Base-by-base conservation (phyloP, 2,113 vertebrate species). In the Rhipidura dahli region DNA sequence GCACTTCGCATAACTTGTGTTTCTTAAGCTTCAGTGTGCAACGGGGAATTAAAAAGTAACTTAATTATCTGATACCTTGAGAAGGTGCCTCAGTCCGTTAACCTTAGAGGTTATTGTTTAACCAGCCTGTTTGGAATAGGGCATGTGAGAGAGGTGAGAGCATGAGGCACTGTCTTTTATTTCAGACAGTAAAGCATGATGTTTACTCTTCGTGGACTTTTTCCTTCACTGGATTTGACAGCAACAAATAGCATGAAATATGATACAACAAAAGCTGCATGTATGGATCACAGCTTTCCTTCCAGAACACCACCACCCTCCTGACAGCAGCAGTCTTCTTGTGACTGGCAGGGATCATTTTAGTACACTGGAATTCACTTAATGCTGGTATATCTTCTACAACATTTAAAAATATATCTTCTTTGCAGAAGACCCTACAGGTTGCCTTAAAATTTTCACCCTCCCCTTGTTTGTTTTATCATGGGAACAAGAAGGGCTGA, bases 21-120 rank as follows among this genome's bases (percentile, higher is more conserved):
- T 87, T 89, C 87, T 91, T 54, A 83, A 79, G 31, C 44, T 69
- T 84, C 35, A 57, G 45, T 54, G 22, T 57, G 39, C 57, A 83
- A 57, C 16, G 30, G 84, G 47, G 90, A 83, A 91, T 96, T 91
- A 94, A 94, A 80, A 37, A 83, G 63, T 88, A 96, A 90, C 91
- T 93, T 85, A 6, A 40, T 80, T 88, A 83, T 88, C 42, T 86
- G 64, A 40, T 83, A 35, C 19, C 44, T 90, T 73, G 71, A 80
- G 85, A 91, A 77, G 0, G 1, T 87, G 64, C 66, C 47, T 65
- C 6, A 27, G 21, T 82, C 54, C 12, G 2, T 33, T 80, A 83
- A 93, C 60, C 7, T 54, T 50, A 73, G 22, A 61, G n/a, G 75
- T 91, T 96, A 83, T 56, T 91, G 42, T 94, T 96, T 96, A 96